Base-by-base conservation (phyloP, 2,888 invertebrate species). In the Polydrusus pterygomalis region DNA sequence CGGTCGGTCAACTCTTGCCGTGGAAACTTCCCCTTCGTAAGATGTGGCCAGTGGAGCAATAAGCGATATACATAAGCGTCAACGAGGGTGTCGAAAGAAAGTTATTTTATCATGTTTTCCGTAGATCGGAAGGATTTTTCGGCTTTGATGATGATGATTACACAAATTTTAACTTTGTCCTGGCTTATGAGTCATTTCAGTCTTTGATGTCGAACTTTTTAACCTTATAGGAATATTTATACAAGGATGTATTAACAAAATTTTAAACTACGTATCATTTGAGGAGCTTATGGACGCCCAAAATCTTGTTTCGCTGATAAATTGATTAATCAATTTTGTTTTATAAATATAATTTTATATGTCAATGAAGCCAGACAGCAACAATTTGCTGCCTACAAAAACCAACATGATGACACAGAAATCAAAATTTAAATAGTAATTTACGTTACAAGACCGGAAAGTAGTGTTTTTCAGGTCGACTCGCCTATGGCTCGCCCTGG, bases 11-110 rank as follows among this genome's bases (percentile, higher is more conserved):
- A 65, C 65, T 73, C 70, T 65, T 30, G 45, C 60, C 65, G 56
- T n/a, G 60, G 43, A 70, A 69, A 20, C 51, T 74, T 58, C 69
- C 69, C 75, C 75, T 70, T 75, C 60, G 60, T 70, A 63, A 75
- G 67, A 75, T 62, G 71, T 73, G 69, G 65, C 64, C 68, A 76
- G 69, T 70, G 63, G 56, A 73, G 72, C 76, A 72, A 69, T 72
- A 76, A 76, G 63, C 40, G 51, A 65, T 56, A 68, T 68, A 68
- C 56, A 68, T 68, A 54, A 68, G 68, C 68, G 68, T 45, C 40
- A 67, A 58, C 40, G 34, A 68, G 72, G 76, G 76, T 69, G 69
- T 60, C 60, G 40, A 49, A 49, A 40, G 43, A 18, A 64, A 65
- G 34, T 64, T 54, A 43, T 72, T 72, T 65, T 58, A 72, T 43